Base-by-base conservation (phyloP, 2,113 vertebrate species). In the Phyllopteryx taeniolatus region DNA sequence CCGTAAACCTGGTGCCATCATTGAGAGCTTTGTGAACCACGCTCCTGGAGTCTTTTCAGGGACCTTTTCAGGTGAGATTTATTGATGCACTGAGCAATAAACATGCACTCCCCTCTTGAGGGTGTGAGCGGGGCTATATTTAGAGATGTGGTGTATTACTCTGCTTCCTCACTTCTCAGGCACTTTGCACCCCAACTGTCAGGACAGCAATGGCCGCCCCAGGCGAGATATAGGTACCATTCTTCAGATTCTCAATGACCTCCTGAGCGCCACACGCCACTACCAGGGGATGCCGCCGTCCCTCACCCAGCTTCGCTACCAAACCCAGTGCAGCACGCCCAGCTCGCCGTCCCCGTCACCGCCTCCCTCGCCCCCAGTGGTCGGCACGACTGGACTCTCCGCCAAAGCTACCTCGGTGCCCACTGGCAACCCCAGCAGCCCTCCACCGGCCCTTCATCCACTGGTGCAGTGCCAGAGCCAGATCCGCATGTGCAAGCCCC, bases 241-340 rank as follows among this genome's bases (percentile, higher is more conserved):
- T 86, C 93, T 99, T 77, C 98, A 99, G 92, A 99, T 99, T 85
- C 95, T 99, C 72, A 99, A 98, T 0, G 98, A 99, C 93, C 96
- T 99, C 81, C 90, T 99, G 88, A 98, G 96, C 2, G 98, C 98
- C 86, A 99, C 98, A 0, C 92, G 97, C 87, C 97, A 99, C 91
- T 99, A 98, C 94, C 98, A 99, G 93, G 98, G 97, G 85, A 96
- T 98, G 94, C 97, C 97, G 1, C 95, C 96, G 2, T 98, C 97
- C 42, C 94, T 99, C 81, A 94, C 95, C 0, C 96, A 98, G 93
- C 95, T 99, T 51, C 96, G 97, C 74, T 98, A 96, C 90, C 97
- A 98, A 68, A 95, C 96, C 0, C 97, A 98, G 89, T 98, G 95
- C 56, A 80, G 95, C 2, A 91, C 94, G 15, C 84, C 87, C 61